Conservation (phyloP, 2,797 vertebrate genomes). For the Tolypeutes matacus region DNA sequence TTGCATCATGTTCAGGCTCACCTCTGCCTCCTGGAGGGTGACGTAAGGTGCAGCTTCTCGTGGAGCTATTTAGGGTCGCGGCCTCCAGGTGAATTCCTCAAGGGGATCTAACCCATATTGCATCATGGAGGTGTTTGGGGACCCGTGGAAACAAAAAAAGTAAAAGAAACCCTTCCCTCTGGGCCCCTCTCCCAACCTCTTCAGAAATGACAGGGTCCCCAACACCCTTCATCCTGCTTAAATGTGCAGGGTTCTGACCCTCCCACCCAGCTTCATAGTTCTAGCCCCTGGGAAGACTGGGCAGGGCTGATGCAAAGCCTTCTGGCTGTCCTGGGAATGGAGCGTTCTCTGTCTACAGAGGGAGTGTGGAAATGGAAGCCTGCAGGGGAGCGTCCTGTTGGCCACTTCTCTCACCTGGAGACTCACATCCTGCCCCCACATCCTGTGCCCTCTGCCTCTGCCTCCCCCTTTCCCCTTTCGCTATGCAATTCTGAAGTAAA, state of each 20-base stretch:
- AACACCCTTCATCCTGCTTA: background rate
- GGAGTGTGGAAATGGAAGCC: background rate
- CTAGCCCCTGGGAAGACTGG: fast-evolving
- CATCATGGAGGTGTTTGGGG: background rate
- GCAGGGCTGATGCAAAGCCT: background rate
- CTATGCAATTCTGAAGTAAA: background rate
- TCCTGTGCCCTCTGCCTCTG: background rate
- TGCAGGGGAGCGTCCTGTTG: background rate
- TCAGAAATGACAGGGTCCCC: background rate
- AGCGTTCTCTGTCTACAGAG: background rate
- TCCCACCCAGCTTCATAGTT: fast-evolving
- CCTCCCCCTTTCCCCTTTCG: background rate
- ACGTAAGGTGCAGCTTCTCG: background rate
- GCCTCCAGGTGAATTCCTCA: background rate
- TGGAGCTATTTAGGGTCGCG: background rate
- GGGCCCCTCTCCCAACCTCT: background rate
- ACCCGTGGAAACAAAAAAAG: constrained; percentile 11
- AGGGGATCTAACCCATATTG: background rate
- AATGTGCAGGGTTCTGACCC: background rate
- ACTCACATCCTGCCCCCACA: background rate
- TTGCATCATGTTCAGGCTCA: fast-evolving
- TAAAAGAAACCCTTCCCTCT: background rate
- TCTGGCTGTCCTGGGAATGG: background rate
- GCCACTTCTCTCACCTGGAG: too few relatives aligned
- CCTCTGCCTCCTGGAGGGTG: background rate